Conservation (phyloP, 2,888 invertebrate genomes). For the Chrysomela aeneicollis region DNA sequence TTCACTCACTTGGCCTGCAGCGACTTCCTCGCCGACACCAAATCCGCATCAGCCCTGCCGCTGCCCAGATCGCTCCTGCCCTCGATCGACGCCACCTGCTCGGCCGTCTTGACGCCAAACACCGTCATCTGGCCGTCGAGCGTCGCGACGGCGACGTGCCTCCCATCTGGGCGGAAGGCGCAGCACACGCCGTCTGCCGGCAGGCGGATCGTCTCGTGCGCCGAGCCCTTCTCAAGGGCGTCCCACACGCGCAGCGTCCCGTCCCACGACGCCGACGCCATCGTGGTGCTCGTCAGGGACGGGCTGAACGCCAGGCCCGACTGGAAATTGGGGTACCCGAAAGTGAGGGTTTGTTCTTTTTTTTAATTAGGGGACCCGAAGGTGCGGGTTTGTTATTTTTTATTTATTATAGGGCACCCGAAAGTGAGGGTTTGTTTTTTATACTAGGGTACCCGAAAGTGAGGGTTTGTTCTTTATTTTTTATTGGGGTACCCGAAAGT, state of each 20-base stretch:
- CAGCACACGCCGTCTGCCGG: conserved; percentile 84
- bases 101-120: conserved; percentile 76
- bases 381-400: too few relatives aligned
- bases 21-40: conserved; percentile 86
- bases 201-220: conserved; percentile 82
- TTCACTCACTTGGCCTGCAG: conserved; percentile 82
- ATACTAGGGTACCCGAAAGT: neutral
- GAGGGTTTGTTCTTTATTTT: too few relatives aligned
- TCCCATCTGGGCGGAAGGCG: conserved; percentile 88
- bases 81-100: conserved; percentile 82
- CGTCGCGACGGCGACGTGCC: conserved; percentile 91
- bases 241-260: conserved; percentile 92
- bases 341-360: too few relatives aligned
- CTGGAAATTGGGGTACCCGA: conserved; percentile 41
- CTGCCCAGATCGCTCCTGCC: conserved; percentile 90
- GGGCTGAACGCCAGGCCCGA: conserved; percentile 81
- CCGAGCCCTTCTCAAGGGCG: conserved; percentile 81
- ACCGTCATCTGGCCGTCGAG: conserved; percentile 86
- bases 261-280: conserved; percentile 96
- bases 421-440: too few relatives aligned
- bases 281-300: conserved; percentile 71
- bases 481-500: too few relatives aligned
- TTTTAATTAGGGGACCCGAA: too few relatives aligned
- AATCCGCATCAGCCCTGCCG: conserved; percentile 82
- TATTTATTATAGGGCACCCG: too few relatives aligned